Evolutionary conservation across 2,888 invertebrate species (phyloP).

Genomic region (Coleophora deauratella): DNA sequence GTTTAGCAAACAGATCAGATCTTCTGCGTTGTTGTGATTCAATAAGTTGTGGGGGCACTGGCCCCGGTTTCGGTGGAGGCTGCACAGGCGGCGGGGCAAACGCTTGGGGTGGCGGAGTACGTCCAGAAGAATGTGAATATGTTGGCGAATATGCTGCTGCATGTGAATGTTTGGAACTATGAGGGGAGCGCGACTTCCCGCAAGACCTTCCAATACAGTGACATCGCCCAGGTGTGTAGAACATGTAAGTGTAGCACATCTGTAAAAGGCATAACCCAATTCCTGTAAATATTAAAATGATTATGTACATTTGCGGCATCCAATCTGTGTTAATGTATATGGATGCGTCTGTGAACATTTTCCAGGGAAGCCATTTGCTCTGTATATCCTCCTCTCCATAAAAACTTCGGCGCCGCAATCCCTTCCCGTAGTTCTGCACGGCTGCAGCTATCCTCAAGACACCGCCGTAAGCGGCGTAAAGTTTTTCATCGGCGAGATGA

Average conservation of each 20-base stretch:
- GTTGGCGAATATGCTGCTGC: no score
- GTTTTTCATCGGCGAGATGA: constrained; percentile 49
- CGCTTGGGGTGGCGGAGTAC: no score
- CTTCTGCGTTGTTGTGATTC: background rate
- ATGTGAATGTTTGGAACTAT: no score
- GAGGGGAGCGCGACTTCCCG: no score
- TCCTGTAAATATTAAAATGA: constrained; percentile 35
- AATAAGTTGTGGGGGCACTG: background rate
- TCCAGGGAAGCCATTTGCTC: constrained; percentile 47
- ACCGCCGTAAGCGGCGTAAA: constrained; percentile 57
- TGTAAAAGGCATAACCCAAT: constrained; percentile 42
- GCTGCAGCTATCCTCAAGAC: constrained; percentile 56
- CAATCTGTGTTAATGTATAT: constrained; percentile 40
- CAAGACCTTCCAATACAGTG: constrained; percentile 28
- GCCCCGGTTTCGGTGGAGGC: no score
- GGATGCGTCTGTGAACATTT: constrained; percentile 32
- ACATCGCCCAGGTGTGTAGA: constrained; percentile 34
- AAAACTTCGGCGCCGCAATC: constrained; percentile 46
- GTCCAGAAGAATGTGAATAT: no score
- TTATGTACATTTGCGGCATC: constrained; percentile 41
- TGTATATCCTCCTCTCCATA: constrained; percentile 29
- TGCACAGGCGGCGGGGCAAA: no score
- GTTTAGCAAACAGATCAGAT: background rate
- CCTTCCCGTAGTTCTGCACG: constrained; percentile 56
- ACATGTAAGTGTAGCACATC: constrained; percentile 41